phyloP scores from a whole-genome alignment of 2,113 vertebrate genomes.

The Alaudala cheleensis region DNA sequence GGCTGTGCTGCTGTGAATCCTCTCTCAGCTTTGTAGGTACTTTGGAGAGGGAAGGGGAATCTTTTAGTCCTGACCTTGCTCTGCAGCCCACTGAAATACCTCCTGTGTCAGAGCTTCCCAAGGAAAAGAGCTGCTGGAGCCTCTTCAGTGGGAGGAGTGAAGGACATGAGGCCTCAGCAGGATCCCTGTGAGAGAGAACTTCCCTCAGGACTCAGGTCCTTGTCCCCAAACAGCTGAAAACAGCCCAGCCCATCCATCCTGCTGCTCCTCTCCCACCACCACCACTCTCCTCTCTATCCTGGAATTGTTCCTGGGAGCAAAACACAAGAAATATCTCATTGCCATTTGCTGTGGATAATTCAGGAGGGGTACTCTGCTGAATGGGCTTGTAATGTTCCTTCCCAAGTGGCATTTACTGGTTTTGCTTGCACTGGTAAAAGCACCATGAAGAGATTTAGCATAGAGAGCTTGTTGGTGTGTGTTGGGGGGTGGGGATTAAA shows the following conservation, averaged over 20 bases:
- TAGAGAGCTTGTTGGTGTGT: not conserved
- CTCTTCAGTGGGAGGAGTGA: not conserved
- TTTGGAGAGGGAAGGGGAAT: not conserved
- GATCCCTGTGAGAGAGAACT: not conserved
- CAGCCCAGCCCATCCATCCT: not conserved
- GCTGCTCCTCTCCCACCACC: not conserved
- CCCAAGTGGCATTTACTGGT: not conserved
- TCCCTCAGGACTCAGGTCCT: not conserved
- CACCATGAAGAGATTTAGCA: not conserved
- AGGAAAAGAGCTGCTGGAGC: not conserved
- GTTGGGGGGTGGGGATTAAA: not conserved
- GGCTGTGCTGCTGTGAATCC: not conserved
- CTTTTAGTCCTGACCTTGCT: not conserved
- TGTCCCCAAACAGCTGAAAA: not conserved
- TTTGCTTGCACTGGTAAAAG: conserved; percentile 7
- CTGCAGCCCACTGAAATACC: not conserved
- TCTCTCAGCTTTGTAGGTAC: not conserved
- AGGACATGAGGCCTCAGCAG: not conserved
- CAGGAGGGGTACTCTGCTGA: not conserved
- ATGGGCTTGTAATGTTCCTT: not conserved
- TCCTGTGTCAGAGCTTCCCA: not conserved
- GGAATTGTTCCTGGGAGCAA: not conserved
- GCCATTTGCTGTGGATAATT: not conserved
- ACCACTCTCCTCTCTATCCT: fast-evolving
- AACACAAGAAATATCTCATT: not conserved